Conservation (phyloP, 2,888 invertebrate genomes). For the Idaea biselata region DNA sequence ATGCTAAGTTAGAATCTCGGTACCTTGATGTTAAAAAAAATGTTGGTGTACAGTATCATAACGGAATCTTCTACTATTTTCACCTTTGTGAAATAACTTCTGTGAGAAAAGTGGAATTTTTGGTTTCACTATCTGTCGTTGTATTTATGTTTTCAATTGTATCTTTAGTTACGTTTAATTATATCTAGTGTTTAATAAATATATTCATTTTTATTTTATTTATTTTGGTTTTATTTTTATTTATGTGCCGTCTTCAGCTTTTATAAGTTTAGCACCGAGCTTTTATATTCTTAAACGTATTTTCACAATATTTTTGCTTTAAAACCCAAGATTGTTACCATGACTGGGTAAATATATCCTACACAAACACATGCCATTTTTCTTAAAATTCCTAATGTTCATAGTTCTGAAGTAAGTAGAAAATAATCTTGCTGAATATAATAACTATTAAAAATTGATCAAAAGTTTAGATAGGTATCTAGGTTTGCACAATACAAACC, state of each 20-base stretch:
- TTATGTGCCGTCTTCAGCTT: constrained; percentile 43
- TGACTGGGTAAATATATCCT: background rate
- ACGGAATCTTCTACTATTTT: background rate
- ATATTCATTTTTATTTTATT: constrained; percentile 79
- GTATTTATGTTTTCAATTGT: constrained; percentile 50
- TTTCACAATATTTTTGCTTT: background rate
- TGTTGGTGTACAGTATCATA: background rate
- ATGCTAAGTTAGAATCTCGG: constrained; percentile 66
- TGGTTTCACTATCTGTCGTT: constrained; percentile 26
- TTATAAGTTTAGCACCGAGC: constrained; percentile 6
- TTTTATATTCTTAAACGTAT: background rate
- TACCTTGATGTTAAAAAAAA: constrained; percentile 55
- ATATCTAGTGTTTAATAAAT: constrained; percentile 68
- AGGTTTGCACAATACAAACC: background rate
- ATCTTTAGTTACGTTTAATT: constrained; percentile 63
- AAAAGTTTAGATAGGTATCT: background rate
- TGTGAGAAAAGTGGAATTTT: background rate
- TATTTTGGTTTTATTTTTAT: constrained; percentile 75
- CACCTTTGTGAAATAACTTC: constrained; percentile 16
- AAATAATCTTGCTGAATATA: background rate
- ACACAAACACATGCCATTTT: background rate
- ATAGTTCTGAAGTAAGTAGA: background rate
- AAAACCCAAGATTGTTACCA: background rate
- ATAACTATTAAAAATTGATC: background rate
- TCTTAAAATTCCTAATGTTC: background rate